phyloP scores from a whole-genome alignment of 2,113 vertebrate genomes.

The Corydoras maculifer region DNA sequence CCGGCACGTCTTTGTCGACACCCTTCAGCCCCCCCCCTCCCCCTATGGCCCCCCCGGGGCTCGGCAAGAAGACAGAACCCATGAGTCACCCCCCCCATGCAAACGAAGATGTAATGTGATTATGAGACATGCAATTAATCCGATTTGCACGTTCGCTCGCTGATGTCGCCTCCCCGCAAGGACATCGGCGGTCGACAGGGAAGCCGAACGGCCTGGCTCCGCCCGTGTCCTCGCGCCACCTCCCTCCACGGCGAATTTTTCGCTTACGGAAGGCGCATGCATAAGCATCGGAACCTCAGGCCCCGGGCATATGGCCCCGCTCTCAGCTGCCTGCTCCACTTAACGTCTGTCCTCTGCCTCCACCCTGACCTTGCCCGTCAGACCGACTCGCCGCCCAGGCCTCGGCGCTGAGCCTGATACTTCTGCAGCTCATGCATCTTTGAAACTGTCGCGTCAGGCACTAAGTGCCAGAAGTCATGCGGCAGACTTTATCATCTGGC shows the following conservation, averaged over 20 bases:
- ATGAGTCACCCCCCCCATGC: constrained; percentile 61
- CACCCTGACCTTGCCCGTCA: not conserved
- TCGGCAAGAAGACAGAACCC: constrained; percentile 56
- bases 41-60: not conserved
- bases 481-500: not conserved
- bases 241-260: constrained; percentile 2
- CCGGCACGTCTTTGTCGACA: not conserved
- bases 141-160: constrained; percentile 58
- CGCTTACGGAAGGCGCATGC: not conserved
- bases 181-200: constrained; percentile 45
- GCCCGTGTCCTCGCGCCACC: constrained; percentile 9
- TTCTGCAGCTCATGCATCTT: not conserved
- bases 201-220: not conserved
- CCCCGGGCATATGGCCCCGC: constrained; percentile 12
- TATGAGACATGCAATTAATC: constrained; percentile 72
- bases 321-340: constrained; percentile 30
- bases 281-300: constrained; percentile 2
- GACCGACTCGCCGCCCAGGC: not conserved
- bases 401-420: not conserved
- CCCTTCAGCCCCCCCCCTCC: not conserved
- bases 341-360: constrained; percentile 14
- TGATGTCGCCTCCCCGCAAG: constrained; percentile 64
- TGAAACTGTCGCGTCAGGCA: not conserved
- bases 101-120: constrained; percentile 72
- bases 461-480: not conserved